These are phyloP conservation scores for Mus minutoides DNA, from an alignment of 2,797 vertebrate genomes.

Conservation along the genomic window DNA sequence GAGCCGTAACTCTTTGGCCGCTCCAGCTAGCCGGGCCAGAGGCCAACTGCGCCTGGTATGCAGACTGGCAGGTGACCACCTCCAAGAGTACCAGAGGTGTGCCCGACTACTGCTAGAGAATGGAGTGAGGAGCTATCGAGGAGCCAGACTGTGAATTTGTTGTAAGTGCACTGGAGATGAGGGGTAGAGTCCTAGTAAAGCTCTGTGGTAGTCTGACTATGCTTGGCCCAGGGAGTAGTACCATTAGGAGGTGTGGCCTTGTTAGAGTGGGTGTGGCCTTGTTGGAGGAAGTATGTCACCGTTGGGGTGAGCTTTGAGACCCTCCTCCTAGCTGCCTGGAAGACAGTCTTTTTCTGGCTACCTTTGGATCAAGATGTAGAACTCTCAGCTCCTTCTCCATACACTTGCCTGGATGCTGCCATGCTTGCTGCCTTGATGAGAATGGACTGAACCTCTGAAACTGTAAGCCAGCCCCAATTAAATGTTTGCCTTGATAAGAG, in stretches of 20 bases:
- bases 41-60: neutral
- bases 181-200: neutral
- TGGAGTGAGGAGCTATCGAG: neutral
- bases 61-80: neutral
- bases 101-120: neutral
- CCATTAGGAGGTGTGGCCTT: neutral
- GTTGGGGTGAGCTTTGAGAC: neutral
- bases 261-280: neutral
- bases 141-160: neutral
- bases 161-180: neutral
- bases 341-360: neutral
- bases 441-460: neutral
- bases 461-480: neutral
- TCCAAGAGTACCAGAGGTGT: neutral
- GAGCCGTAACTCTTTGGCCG: neutral
- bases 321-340: neutral
- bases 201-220: neutral
- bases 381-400: neutral
- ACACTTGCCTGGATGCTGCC: neutral
- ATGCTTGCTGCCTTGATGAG: neutral
- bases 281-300: neutral
- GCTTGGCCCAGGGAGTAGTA: neutral
- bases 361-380: neutral
- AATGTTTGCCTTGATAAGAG: neutral
- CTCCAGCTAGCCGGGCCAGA: neutral